A percentile compares a stretch with the other conserved stretches of the same genome.
Evolutionary conservation across 2,113 vertebrate genomes (phyloP).

Genomic region (Cygnus buccinator): DNA sequence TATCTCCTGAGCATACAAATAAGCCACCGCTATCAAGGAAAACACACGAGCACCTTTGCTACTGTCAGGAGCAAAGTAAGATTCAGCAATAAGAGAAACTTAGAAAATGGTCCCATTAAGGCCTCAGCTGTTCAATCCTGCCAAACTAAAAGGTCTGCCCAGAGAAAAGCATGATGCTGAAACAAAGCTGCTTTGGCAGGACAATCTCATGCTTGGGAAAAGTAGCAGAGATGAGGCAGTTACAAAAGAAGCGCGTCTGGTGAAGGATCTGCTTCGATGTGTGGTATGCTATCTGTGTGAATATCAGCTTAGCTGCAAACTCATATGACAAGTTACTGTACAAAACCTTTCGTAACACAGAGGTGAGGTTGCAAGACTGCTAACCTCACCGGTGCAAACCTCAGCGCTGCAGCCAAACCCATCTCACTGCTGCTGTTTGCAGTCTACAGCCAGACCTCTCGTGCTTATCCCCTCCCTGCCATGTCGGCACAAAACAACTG

Average conservation of each 20-base stretch:
- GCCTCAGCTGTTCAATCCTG: background rate
- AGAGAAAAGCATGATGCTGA: background rate
- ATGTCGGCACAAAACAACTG: background rate
- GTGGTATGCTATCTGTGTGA: slow-evolving; percentile 26
- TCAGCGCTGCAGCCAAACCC: background rate
- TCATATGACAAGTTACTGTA: background rate
- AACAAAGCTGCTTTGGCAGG: background rate
- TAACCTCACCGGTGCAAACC: background rate
- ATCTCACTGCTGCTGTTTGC: background rate
- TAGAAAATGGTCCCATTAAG: background rate
- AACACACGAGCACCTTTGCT: background rate
- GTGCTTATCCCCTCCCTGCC: background rate
- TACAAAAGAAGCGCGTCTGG: background rate
- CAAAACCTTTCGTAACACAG: background rate
- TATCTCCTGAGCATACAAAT: background rate
- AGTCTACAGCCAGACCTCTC: background rate
- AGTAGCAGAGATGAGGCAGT: background rate
- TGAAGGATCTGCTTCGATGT: slow-evolving; percentile 19
- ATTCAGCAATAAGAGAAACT: background rate
- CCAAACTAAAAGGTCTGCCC: background rate
- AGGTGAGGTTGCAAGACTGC: slow-evolving; percentile 23
- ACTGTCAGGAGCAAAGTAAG: background rate
- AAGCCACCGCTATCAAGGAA: background rate
- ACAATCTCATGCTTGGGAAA: slow-evolving; percentile 18
- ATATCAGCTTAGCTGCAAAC: background rate